Base-by-base conservation (phyloP, 2,797 vertebrate genomes). In the Astyanax mexicanus region DNA sequence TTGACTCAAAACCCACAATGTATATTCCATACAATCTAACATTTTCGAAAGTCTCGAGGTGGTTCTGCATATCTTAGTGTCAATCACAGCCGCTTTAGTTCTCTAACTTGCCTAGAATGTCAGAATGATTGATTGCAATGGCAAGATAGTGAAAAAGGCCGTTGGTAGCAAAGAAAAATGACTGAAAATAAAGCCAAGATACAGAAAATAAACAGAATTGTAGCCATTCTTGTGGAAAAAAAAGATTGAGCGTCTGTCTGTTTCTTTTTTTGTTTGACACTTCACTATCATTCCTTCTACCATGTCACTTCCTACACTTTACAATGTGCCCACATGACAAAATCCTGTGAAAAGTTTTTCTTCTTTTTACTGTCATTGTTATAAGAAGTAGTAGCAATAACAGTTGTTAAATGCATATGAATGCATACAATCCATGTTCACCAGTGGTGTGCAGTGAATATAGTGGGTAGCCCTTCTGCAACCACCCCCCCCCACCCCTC, bases 71-170 rank as follows among this genome's bases (percentile, higher is more conserved):
- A 69, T 78, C 66, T 78, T 75, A 71, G n/a, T 69, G 83, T 77
- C 60, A 80, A 42, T 74, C 75, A 78, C 23, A n/a, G 38, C 40
- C 8, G 23, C 27, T 76, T 51, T 49, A 47, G 7, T 77, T 83
- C 44, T 69, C 51, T 38, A 40, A 52, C 52, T 81, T 77, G 9
- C 60, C 51, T 73, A 70, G n/a, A 55, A 47, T 54, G 68, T 79
- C 65, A 81, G 58, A 58, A 32, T 72, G 70, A 83, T 77, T 65
- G 72, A 80, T 79, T 70, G 79, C 13, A 12, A 60, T 65, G 23
- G 27, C 57, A 64, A 74, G 57, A 82, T 68, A 68, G 40, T 47
- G 32, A 72, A 78, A 69, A 61, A 66, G 54, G 42, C 49, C 32
- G 12, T 35, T 66, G 64, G 52, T 45, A 58, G 55, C 1, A 23